Percentiles rank a stretch among this genome's conserved stretches.
These are phyloP conservation scores for Yasuhikotakia modesta DNA, from an alignment of 2,797 vertebrate genomes.

Conservation along the genomic window DNA sequence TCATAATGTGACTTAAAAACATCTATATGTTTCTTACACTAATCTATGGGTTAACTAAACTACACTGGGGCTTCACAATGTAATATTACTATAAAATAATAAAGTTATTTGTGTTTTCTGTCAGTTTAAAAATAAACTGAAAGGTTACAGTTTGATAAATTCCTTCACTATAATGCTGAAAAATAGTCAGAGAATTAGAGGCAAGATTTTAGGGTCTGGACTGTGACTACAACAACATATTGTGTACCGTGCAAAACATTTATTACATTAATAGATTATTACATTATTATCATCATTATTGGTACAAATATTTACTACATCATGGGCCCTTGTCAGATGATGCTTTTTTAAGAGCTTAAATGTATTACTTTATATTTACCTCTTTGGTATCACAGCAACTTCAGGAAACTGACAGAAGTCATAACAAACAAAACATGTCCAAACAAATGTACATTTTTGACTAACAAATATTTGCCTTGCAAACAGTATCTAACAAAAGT, in stretches of 20 bases:
- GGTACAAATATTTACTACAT: conserved; percentile 15
- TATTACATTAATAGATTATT: conserved; percentile 17
- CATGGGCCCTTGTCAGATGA: neutral
- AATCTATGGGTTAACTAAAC: no score
- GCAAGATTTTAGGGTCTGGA: neutral
- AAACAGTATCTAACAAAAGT: neutral
- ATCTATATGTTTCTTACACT: no score
- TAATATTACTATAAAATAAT: no score
- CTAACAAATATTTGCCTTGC: conserved; percentile 32
- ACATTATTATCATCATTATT: neutral
- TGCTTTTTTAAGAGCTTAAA: neutral
- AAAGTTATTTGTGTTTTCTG: neutral
- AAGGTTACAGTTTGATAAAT: neutral
- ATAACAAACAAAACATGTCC: conserved; percentile 19
- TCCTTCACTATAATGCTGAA: neutral
- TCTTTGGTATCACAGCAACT: conserved; percentile 44
- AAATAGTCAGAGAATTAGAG: neutral
- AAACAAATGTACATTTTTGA: conserved; percentile 34
- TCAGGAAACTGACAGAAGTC: conserved; percentile 4
- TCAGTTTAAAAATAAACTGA: neutral
- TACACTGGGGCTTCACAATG: no score
- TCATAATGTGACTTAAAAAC: no score
- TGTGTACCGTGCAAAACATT: conserved; percentile 17
- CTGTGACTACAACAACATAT: neutral
- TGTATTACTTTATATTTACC: conserved; percentile 1